Percentiles rank a stretch among this genome's conserved stretches.
Evolutionary conservation across 2,113 vertebrate species (phyloP).

Genomic region (Terrapene triunguis): DNA sequence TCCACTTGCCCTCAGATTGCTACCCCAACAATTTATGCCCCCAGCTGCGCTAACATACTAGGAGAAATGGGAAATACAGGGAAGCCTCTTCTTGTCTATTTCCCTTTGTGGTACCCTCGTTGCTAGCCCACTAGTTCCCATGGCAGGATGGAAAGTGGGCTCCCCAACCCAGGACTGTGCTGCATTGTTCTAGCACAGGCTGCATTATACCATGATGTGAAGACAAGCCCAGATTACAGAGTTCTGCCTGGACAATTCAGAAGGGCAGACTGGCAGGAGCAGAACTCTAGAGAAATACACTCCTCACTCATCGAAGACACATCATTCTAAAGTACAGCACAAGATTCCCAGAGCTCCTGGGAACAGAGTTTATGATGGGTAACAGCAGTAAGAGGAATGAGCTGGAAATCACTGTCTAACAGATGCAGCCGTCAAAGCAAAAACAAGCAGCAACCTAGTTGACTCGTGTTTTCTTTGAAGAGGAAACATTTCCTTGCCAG

Average conservation of each 20-base stretch:
- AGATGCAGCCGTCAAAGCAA: slow-evolving; percentile 19
- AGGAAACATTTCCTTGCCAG: slow-evolving; percentile 32
- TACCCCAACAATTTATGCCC: not conserved
- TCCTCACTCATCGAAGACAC: fast-evolving
- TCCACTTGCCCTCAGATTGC: not conserved
- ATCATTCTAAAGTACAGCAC: not conserved
- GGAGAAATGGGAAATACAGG: not conserved
- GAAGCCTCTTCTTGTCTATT: not conserved
- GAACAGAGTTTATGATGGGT: slow-evolving; percentile 28
- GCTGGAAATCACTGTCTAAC: slow-evolving; percentile 49
- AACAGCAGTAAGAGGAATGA: slow-evolving; percentile 23
- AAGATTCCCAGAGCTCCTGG: not conserved
- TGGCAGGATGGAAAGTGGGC: not conserved
- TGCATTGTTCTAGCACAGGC: not conserved
- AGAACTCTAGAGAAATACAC: not conserved
- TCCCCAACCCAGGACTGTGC: not conserved
- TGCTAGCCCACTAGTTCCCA: not conserved
- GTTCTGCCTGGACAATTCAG: fast-evolving
- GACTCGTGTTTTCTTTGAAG: not conserved
- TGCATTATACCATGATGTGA: fast-evolving
- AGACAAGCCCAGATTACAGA: fast-evolving
- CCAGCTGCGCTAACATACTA: not conserved
- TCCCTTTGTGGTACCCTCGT: not conserved
- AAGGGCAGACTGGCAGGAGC: fast-evolving
- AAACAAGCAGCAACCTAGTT: slow-evolving; percentile 27